These are phyloP conservation scores for Ormyrus pomaceus DNA, from an alignment of 2,888 invertebrate genomes.

Conservation along the genomic window DNA sequence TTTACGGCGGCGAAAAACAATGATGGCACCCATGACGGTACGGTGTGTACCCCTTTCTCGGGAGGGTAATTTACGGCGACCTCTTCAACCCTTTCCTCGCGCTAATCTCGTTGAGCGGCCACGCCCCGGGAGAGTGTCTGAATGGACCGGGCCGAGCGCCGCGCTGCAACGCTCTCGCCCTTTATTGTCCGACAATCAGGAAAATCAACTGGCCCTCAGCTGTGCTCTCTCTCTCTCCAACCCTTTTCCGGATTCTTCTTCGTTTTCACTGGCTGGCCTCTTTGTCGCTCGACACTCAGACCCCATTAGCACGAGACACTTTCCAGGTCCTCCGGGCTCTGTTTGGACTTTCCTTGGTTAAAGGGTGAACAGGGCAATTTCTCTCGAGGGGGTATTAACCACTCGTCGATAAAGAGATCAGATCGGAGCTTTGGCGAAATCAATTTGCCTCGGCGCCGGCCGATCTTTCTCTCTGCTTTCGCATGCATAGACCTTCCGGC, in stretches of 20 bases:
- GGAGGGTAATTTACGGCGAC: neutral
- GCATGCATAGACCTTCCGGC: neutral
- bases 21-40: conserved; percentile 48
- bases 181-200: conserved; percentile 58
- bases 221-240: conserved; percentile 46
- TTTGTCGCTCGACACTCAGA: conserved; percentile 38
- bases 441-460: conserved; percentile 31
- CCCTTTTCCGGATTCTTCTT: conserved; percentile 30
- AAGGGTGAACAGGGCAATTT: too few relatives aligned
- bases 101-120: conserved; percentile 43
- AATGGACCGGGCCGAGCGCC: conserved; percentile 10
- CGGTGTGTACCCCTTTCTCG: conserved; percentile 39
- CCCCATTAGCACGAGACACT: neutral
- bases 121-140: conserved; percentile 21
- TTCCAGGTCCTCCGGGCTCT: neutral
- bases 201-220: conserved; percentile 16
- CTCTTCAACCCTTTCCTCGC: neutral
- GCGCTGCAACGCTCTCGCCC: conserved; percentile 64
- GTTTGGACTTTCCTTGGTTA: too few relatives aligned
- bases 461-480: neutral
- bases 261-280: conserved; percentile 32
- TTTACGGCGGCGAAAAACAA: conserved; percentile 56
- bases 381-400: neutral
- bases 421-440: conserved; percentile 14
- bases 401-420: conserved; percentile 13